These are phyloP conservation scores for Microplitis demolitor DNA, from an alignment of 1,140 invertebrate species.

Conservation along the genomic window DNA sequence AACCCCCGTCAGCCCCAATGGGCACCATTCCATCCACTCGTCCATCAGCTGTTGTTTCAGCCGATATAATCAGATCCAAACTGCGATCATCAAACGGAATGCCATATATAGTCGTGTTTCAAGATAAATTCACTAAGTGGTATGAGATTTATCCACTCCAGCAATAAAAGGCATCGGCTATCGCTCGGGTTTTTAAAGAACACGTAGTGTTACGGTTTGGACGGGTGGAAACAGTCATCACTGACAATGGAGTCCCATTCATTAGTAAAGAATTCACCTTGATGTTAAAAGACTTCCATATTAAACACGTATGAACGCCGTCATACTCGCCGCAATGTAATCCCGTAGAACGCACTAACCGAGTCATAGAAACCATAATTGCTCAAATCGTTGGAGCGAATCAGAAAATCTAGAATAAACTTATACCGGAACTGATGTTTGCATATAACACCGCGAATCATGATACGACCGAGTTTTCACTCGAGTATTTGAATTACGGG, in stretches of 20 bases:
- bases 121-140: conserved; percentile 30
- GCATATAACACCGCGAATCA: conserved; percentile 32
- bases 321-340: conserved; percentile 51
- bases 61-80: neutral
- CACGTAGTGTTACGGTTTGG: conserved; percentile 41
- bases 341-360: conserved; percentile 19
- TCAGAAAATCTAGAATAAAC: conserved; percentile 44
- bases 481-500: conserved; percentile 13
- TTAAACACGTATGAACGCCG: neutral
- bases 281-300: conserved; percentile 32
- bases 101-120: conserved; percentile 1
- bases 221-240: conserved; percentile 40
- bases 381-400: conserved; percentile 41
- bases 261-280: conserved; percentile 30
- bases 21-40: neutral
- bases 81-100: neutral
- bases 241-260: conserved; percentile 58
- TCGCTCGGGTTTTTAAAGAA: conserved; percentile 35
- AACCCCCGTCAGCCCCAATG: conserved; percentile 1
- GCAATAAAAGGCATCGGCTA: conserved; percentile 32
- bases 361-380: conserved; percentile 21
- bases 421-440: conserved; percentile 41
- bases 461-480: neutral
- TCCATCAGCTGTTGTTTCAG: neutral
- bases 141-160: conserved; percentile 25